phyloP scores from a whole-genome alignment of 2,113 vertebrate genomes.

The Crotalus horridus region DNA sequence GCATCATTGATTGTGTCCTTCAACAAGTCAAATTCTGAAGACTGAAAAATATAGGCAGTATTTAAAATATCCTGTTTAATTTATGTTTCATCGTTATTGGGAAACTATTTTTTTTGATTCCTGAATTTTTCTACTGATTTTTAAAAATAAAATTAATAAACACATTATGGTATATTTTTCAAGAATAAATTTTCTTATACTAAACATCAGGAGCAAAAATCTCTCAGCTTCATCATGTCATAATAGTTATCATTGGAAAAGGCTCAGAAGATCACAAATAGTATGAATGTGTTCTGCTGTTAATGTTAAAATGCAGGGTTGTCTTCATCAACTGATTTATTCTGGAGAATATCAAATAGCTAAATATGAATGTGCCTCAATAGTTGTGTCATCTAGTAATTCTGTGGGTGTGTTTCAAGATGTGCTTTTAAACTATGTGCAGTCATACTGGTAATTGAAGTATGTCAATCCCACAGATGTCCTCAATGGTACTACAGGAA shows the following conservation, averaged over 20 bases:
- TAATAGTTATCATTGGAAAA: background rate
- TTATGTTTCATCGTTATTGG: background rate
- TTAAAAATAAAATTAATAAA: background rate
- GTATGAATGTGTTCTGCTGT: background rate
- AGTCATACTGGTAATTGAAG: background rate
- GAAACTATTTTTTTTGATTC: background rate
- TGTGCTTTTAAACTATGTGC: background rate
- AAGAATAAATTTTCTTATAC: background rate
- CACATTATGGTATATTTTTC: background rate
- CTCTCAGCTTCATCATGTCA: background rate
- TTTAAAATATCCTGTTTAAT: background rate
- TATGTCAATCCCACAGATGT: background rate
- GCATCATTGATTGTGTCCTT: background rate
- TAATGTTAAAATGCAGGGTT: background rate
- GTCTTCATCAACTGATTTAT: background rate
- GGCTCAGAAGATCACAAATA: background rate
- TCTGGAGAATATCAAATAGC: background rate
- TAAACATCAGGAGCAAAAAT: background rate
- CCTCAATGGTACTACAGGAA: background rate
- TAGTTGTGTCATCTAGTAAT: background rate
- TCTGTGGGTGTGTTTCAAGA: background rate
- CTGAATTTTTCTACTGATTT: background rate
- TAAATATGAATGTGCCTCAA: background rate
- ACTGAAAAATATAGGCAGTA: background rate
- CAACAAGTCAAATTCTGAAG: background rate